phyloP scores from a whole-genome alignment of 2,113 vertebrate species.

The Seriola quinqueradiata region DNA sequence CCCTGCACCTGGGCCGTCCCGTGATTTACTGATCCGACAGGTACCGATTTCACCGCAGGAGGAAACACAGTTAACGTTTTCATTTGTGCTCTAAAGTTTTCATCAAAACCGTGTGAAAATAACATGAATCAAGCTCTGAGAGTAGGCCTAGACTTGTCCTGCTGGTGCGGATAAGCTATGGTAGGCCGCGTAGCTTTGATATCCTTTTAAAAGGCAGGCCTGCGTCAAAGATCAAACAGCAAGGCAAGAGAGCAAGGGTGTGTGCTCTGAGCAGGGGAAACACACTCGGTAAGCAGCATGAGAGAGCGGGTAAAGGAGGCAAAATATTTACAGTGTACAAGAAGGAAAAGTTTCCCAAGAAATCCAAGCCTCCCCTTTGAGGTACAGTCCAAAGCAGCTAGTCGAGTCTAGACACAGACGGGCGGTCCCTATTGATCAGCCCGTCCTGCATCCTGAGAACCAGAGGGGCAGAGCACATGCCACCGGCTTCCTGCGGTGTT shows the following conservation, averaged over 20 bases:
- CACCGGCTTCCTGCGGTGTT: conserved; percentile 47
- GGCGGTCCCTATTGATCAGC: conserved; percentile 60
- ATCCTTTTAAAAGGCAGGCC: conserved; percentile 46
- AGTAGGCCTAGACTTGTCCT: conserved; percentile 39
- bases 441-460: conserved; percentile 66
- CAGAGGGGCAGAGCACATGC: conserved; percentile 39
- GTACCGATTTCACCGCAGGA: neutral
- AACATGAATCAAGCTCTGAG: conserved; percentile 31
- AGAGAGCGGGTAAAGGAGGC: conserved; percentile 60
- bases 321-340: conserved; percentile 80
- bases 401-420: conserved; percentile 61
- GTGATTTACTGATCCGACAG: neutral
- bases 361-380: conserved; percentile 75
- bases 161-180: conserved; percentile 42
- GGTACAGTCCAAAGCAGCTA: conserved; percentile 66
- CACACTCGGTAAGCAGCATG: conserved; percentile 67
- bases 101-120: conserved; percentile 22
- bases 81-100: neutral
- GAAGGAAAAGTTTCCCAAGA: conserved; percentile 76
- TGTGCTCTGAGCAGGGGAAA: conserved; percentile 47
- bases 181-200: conserved; percentile 39
- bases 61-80: neutral
- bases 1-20: neutral
- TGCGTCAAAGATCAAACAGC: conserved; percentile 73
- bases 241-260: conserved; percentile 30